Conservation (phyloP, 2,113 vertebrate species). For the Thomomys bottae region DNA sequence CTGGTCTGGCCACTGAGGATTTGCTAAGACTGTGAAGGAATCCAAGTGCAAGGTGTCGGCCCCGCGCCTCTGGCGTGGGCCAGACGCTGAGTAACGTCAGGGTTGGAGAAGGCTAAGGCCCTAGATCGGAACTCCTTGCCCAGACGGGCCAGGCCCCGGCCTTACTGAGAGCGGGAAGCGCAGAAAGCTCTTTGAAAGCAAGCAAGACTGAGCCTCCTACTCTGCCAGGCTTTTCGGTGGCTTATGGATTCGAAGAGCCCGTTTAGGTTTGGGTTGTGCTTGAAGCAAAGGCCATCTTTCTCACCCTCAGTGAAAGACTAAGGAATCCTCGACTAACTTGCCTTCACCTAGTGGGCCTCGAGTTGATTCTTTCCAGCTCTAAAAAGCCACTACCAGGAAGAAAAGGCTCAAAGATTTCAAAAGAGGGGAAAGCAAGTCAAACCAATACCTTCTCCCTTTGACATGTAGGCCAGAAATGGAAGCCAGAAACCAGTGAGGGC, state of each 20-base stretch:
- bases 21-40: neutral
- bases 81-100: neutral
- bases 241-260: neutral
- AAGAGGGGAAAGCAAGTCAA: neutral
- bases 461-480: neutral
- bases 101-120: neutral
- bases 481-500: neutral
- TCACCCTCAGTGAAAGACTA: conserved; percentile 2
- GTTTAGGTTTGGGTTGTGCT: neutral
- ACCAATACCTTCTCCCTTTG: neutral
- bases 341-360: neutral
- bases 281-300: neutral
- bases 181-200: neutral
- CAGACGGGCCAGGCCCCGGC: neutral
- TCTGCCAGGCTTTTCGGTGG: neutral
- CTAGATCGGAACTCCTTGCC: neutral
- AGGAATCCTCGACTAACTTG: neutral
- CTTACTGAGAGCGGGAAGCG: neutral
- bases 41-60: neutral
- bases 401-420: conserved; percentile 33
- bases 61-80: neutral
- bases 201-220: neutral
- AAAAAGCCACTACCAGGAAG: neutral
- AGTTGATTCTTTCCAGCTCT: conserved; percentile 8
- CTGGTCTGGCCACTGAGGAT: neutral